These are phyloP conservation scores for Euura lappo DNA, from an alignment of 1,140 invertebrate genomes.

Conservation along the genomic window DNA sequence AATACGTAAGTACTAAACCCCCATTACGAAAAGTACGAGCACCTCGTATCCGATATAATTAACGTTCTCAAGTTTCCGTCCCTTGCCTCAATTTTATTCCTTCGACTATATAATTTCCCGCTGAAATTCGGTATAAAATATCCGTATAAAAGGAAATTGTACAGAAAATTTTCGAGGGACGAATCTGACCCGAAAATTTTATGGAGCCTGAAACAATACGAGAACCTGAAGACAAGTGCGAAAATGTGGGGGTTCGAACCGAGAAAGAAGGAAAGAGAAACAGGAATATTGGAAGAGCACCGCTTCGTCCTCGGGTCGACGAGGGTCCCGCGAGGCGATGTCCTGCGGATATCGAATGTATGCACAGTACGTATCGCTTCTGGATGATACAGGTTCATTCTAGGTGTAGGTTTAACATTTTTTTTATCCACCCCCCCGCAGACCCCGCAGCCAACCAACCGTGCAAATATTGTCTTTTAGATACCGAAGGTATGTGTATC, in stretches of 20 bases:
- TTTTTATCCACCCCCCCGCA: background rate
- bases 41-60: background rate
- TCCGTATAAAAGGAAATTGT: too few species aligned
- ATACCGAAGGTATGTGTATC: background rate
- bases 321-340: background rate
- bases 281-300: background rate
- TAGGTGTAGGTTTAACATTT: background rate
- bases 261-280: background rate
- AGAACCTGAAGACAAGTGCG: slow-evolving; percentile 33
- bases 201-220: slow-evolving; percentile 35
- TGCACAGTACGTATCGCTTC: background rate
- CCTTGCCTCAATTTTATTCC: background rate
- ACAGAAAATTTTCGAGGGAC: too few species aligned
- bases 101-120: too few species aligned
- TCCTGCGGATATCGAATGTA: background rate
- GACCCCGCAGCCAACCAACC: background rate
- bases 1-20: background rate
- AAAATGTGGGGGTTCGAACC: too few species aligned
- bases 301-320: background rate
- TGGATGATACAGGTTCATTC: slow-evolving; percentile 3
- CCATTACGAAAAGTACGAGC: background rate
- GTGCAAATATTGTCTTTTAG: slow-evolving; percentile 3
- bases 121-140: too few species aligned
- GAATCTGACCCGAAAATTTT: slow-evolving; percentile 23
- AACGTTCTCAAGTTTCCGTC: background rate